Percentiles rank a stretch among this genome's conserved stretches.
These are phyloP conservation scores for Paralichthys olivaceus DNA, from an alignment of 2,113 vertebrate species.

Conservation along the genomic window DNA sequence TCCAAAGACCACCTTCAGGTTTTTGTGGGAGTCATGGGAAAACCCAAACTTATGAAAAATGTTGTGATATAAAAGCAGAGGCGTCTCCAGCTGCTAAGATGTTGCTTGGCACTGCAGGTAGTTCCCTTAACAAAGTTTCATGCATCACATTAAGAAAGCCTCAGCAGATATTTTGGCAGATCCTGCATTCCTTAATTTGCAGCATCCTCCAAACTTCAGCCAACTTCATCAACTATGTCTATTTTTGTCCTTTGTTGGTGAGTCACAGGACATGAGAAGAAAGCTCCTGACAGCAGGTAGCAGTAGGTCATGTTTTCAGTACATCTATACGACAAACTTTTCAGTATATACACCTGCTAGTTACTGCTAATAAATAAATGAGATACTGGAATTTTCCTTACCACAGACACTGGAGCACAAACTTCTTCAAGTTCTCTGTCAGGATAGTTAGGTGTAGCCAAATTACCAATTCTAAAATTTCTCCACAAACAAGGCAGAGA, in stretches of 20 bases:
- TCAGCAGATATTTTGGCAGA: constrained; percentile 36
- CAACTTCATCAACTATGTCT: neutral
- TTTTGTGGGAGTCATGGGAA: constrained; percentile 16
- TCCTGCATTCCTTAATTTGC: constrained; percentile 37
- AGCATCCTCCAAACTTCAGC: constrained; percentile 26
- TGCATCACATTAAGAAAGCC: constrained; percentile 21
- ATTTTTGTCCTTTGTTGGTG: constrained; percentile 9
- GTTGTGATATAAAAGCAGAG: constrained; percentile 18
- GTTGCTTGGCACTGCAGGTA: constrained; percentile 42
- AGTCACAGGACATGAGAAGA: neutral
- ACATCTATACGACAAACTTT: no score
- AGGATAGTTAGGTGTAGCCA: no score
- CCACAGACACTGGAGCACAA: no score
- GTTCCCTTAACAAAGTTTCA: constrained; percentile 30
- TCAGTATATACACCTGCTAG: no score
- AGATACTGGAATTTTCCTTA: no score
- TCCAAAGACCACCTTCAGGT: neutral
- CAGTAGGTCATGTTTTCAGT: no score
- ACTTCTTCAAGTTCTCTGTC: no score
- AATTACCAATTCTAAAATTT: no score
- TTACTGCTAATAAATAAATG: no score
- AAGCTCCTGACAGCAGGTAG: no score
- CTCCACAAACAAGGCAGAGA: no score
- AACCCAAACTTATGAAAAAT: constrained; percentile 44
- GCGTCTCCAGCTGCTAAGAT: constrained; percentile 55